A percentile compares a stretch with the other conserved stretches of the same genome.
phyloP scores from a whole-genome alignment of 2,888 invertebrate genomes.

The Xanthorhoe designata region DNA sequence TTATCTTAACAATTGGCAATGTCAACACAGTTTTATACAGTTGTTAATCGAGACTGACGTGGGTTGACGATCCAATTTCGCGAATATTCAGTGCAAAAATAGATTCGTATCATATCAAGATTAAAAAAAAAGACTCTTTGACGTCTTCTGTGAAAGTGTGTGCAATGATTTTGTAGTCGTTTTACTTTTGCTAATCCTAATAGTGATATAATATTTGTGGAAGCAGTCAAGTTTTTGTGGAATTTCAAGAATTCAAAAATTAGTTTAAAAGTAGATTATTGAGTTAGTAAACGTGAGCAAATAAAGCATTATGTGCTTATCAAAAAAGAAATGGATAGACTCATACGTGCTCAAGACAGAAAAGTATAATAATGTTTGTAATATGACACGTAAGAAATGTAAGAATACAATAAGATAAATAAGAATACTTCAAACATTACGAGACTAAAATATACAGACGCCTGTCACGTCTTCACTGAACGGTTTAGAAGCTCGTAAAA shows the following conservation, averaged over 20 bases:
- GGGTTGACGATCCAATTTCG: slow-evolving; percentile 31
- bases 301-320: not conserved
- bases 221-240: too few relatives aligned
- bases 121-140: not conserved
- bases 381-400: not conserved
- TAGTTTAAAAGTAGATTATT: too few relatives aligned
- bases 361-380: not conserved
- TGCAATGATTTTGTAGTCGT: not conserved
- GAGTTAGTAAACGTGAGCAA: not conserved
- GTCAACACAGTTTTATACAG: slow-evolving; percentile 24
- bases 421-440: not conserved
- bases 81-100: slow-evolving; percentile 6
- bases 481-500: not conserved
- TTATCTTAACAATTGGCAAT: slow-evolving; percentile 35
- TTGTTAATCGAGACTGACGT: slow-evolving; percentile 32
- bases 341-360: not conserved
- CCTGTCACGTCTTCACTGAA: not conserved
- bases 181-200: slow-evolving; percentile 2
- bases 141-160: slow-evolving; percentile 27
- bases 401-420: not conserved
- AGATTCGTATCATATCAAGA: not conserved
- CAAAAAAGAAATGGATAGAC: not conserved
- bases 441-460: not conserved
- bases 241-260: too few relatives aligned
- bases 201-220: not conserved